Evolutionary conservation across 2,888 invertebrate species (phyloP), one percentile per base, ranked within the genome.

Genomic region (Copidosoma aretas): DNA sequence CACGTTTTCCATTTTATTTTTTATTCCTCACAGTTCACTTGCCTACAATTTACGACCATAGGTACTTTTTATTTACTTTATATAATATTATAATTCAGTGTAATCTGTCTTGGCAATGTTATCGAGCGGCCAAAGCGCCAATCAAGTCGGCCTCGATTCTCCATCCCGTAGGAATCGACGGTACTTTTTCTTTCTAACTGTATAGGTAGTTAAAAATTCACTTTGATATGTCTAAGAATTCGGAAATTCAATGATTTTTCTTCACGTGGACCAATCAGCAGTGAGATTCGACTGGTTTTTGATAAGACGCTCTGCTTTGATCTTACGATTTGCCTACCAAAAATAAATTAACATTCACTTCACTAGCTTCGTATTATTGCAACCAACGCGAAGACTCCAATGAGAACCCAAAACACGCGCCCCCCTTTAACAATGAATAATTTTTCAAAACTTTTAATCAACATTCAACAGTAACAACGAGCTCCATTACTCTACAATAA

Each of bases 181-280:
- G 10, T 56, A 65, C 60, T 59, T 51, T 46, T 62, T 46, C 39
- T 56, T 58, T n/a, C 10, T 60, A 51, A 41, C 15, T n/a, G n/a
- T n/a, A n/a, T n/a, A n/a, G n/a, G n/a, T 41, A 41, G 52, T 67
- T 53, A 21, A 32, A 64, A 69, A 66, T 24, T 61, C 53, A 19
- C 19, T 74, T 68, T 76, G 78, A 78, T 78, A 78, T 78, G 78
- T 77, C 71, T 77, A 73, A 69, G 75, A 77, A 79, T 80, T 80
- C 77, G 77, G 76, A 77, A 73, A 75, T 70, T 59, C 53, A 25
- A 65, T 68, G 61, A 64, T 57, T 70, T 32, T 32, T 8, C 32
- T 51, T 25, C 46, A 49, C 19, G 43, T n/a, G n/a, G n/a, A 39
- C 54, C 19, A 57, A 66, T 19, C 39, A 53, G 25, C 4, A 17